A percentile compares a stretch with the other conserved stretches of the same genome.
Conservation (phyloP, 2,113 vertebrate species). For the Anolis carolinensis region DNA sequence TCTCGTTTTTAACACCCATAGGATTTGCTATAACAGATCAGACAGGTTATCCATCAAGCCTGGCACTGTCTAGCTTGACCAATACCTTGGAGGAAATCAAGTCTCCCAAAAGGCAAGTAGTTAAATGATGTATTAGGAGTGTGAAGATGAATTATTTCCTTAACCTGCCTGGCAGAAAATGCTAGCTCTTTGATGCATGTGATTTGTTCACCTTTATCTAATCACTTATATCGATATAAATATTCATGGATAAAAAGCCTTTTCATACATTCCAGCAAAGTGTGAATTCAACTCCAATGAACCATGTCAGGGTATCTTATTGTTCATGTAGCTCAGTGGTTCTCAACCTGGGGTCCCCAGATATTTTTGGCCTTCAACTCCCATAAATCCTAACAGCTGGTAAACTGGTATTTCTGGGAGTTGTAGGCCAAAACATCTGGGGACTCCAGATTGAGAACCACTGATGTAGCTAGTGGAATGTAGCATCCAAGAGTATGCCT, state of each 20-base stretch:
- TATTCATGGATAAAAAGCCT: slow-evolving; percentile 19
- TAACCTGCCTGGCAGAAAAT: slow-evolving; percentile 12
- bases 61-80: slow-evolving; percentile 16
- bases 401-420: too few species aligned
- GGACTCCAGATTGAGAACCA: too few species aligned
- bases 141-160: slow-evolving; percentile 24
- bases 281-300: background rate
- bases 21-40: slow-evolving; percentile 20
- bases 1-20: background rate
- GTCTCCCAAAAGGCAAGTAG: slow-evolving; percentile 10
- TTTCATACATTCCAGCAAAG: background rate
- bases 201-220: slow-evolving; percentile 41
- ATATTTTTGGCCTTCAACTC: too few species aligned
- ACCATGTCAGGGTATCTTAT: background rate
- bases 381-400: too few species aligned
- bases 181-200: background rate
- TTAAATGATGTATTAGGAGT: slow-evolving; percentile 5
- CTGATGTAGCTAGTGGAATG: background rate
- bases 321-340: too few species aligned
- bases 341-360: too few species aligned
- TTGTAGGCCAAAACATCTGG: too few species aligned
- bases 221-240: slow-evolving; percentile 26
- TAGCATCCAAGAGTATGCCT: background rate
- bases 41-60: slow-evolving; percentile 20
- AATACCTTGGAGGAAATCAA: background rate